phyloP scores from a whole-genome alignment of 2,113 vertebrate genomes.

The Amphilophus citrinellus region DNA sequence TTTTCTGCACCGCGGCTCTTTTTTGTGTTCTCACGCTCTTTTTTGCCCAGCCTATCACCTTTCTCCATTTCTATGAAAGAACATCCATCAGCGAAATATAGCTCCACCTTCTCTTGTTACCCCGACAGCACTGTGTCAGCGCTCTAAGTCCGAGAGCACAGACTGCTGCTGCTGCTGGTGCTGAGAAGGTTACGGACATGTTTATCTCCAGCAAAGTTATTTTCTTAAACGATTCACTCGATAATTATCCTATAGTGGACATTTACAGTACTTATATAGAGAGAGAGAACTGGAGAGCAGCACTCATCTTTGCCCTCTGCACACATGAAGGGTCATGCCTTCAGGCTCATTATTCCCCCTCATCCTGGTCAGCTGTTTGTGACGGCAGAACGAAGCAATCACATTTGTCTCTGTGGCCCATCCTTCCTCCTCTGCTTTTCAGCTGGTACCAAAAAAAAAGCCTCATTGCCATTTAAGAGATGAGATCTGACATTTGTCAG shows the following conservation, averaged over 20 bases:
- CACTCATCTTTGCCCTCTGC: constrained; percentile 11
- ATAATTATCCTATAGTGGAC: not conserved
- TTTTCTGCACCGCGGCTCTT: constrained; percentile 67
- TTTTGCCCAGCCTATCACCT: constrained; percentile 68
- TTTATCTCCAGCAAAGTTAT: constrained; percentile 13
- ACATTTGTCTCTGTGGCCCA: constrained; percentile 1
- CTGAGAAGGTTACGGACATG: not conserved
- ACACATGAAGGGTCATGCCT: constrained; percentile 22
- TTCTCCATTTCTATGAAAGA: constrained; percentile 69
- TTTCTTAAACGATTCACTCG: constrained; percentile 3
- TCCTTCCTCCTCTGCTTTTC: constrained; percentile 8
- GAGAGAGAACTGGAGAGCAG: not conserved
- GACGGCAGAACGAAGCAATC: constrained; percentile 30
- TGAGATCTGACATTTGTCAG: constrained; percentile 80
- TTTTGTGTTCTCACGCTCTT: constrained; percentile 71
- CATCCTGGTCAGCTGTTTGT: constrained; percentile 44
- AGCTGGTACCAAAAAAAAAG: constrained; percentile 14
- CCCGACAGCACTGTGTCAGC: constrained; percentile 69
- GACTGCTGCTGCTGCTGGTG: constrained; percentile 29
- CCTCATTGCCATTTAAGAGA: constrained; percentile 69
- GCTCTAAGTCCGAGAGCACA: constrained; percentile 24
- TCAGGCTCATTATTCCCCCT: constrained; percentile 28
- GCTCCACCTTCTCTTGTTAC: constrained; percentile 74
- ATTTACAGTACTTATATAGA: not conserved
- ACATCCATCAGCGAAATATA: constrained; percentile 82